These are phyloP conservation scores for Eupithecia tripunctaria DNA, from an alignment of 2,888 invertebrate genomes.

Conservation along the genomic window DNA sequence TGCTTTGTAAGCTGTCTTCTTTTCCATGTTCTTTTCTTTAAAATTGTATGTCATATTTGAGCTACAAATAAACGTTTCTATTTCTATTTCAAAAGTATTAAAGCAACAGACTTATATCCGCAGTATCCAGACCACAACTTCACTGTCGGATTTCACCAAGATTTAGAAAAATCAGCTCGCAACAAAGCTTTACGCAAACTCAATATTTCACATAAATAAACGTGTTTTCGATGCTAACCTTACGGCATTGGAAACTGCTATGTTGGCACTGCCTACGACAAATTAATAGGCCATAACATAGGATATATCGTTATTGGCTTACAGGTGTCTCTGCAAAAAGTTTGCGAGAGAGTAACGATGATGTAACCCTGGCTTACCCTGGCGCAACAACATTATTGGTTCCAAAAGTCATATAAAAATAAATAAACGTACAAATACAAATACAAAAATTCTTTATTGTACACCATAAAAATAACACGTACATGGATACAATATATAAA, in stretches of 20 bases:
- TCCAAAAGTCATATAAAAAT: no score
- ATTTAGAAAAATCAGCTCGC: neutral
- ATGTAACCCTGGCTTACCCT: neutral
- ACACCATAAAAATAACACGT: no score
- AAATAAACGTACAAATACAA: no score
- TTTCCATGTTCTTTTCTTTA: no score
- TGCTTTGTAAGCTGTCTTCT: no score
- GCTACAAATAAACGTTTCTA: no score
- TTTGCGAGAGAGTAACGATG: conserved; percentile 24
- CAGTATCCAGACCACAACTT: neutral
- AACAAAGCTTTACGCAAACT: conserved; percentile 23
- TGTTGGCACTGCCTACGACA: conserved; percentile 61
- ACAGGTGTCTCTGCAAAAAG: conserved; percentile 49
- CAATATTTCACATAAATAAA: conserved; percentile 44
- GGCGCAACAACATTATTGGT: no score
- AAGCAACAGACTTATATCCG: neutral
- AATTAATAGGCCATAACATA: conserved; percentile 70
- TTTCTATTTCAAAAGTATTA: neutral
- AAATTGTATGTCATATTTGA: no score
- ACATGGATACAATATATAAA: no score
- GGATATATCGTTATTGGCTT: conserved; percentile 50
- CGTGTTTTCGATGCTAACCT: conserved; percentile 44
- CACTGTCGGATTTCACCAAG: neutral
- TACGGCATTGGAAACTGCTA: conserved; percentile 42
- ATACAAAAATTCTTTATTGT: no score